Percentiles rank a stretch among this genome's conserved stretches.
Conservation (phyloP, 2,797 vertebrate genomes). For the Hippocampus kuda region DNA sequence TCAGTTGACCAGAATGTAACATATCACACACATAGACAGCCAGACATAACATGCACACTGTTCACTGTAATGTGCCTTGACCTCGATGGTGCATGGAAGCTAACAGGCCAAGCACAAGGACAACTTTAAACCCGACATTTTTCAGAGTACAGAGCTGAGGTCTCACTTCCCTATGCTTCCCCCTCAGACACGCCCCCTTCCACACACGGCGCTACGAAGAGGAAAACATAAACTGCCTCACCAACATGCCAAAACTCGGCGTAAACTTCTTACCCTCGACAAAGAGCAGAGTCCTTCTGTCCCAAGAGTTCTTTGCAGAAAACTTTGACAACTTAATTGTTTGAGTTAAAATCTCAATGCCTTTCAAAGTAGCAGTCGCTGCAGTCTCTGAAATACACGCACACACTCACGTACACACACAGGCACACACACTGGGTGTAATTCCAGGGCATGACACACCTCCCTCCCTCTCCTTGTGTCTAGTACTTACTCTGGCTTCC, state of each 20-base stretch:
- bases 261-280: background rate
- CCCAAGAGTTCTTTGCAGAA: background rate
- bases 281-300: background rate
- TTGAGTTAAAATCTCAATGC: constrained; percentile 9
- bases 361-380: constrained; percentile 38
- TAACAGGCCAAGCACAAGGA: constrained; percentile 7
- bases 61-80: constrained; percentile 11
- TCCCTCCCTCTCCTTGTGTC: constrained; percentile 26
- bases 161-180: constrained; percentile 1
- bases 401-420: constrained; percentile 32
- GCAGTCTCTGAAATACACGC: constrained; percentile 25
- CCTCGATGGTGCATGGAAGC: constrained; percentile 6
- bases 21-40: background rate
- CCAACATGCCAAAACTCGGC: constrained; percentile 13
- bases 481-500: constrained; percentile 41
- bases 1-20: background rate
- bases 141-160: constrained; percentile 9
- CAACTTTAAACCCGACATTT: constrained; percentile 19
- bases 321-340: background rate
- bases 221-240: constrained; percentile 9
- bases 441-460: constrained; percentile 55
- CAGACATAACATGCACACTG: constrained; percentile 27
- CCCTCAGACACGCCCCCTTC: constrained; percentile 59
- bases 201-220: constrained; percentile 43
- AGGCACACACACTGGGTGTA: constrained; percentile 50